Evolutionary conservation across 1,140 invertebrate genomes (phyloP), one percentile per base, ranked within the genome.

Genomic region (Sitophilus oryzae): DNA sequence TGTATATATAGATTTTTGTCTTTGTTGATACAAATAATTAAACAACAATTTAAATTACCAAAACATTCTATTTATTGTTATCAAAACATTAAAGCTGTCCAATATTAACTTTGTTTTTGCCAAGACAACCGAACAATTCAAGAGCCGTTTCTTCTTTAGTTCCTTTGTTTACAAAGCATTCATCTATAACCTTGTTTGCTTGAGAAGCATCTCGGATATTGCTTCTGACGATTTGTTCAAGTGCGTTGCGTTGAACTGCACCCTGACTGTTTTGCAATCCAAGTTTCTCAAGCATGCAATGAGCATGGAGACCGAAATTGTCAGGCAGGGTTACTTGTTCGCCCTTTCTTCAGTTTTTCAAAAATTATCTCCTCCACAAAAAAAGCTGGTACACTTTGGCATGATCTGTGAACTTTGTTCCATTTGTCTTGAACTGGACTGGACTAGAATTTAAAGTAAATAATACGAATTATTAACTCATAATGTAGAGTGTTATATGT

Each of bases 241-340:
- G 2, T 4, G 19, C 42, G 11, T 14, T 8, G 3, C 6, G 2
- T 1, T 23, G 10, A 25, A 44, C 19, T 22, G 25, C 9, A 14
- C 46, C 54, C 1, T 50, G 23, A 6, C n/a, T 6, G 16, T 56
- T 44, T 21, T 50, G 54, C 2, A 50, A 19, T 11, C 21, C 40
- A 5, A 56, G n/a, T n/a, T 44, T 9, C 4, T 38, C 21, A 23
- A 56, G 44, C 54, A 56, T 56, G 47, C 54, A 56, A 15, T 43
- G 21, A 23, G 54, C 54, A 18, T 56, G 54, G 2, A 35, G 11
- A 8, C 25, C 46, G 22, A 56, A 50, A 18, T 56, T 56, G 1
- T 16, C 30, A 11, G 54, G 54, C 18, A 56, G 34, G 0, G 0
- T 0, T 3, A 43, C 43, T 15, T 44, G 49, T 50, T 50, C 54